Evolutionary conservation across 2,888 invertebrate genomes (phyloP).

Genomic region (Cataglyphis albicans): DNA sequence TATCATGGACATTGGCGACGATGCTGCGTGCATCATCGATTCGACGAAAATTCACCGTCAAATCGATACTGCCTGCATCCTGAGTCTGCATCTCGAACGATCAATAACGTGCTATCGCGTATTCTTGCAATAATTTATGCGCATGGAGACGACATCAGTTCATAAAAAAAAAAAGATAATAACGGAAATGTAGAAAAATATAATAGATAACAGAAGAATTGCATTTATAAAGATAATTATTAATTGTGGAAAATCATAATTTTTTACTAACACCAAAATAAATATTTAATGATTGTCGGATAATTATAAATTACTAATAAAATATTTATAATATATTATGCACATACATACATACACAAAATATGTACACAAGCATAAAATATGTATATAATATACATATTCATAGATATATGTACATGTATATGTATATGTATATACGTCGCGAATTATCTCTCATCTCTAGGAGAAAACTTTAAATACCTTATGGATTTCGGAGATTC

Average conservation of each 20-base stretch:
- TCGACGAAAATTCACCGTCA: slow-evolving; percentile 51
- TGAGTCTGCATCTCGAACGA: slow-evolving; percentile 38
- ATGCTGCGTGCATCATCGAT: slow-evolving; percentile 24
- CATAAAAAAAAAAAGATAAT: background rate
- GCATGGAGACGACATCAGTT: slow-evolving; percentile 18
- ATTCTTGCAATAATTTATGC: slow-evolving; percentile 52
- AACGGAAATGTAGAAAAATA: background rate
- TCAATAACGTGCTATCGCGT: slow-evolving; percentile 48
- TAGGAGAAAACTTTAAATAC: background rate
- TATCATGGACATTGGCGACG: slow-evolving; percentile 14
- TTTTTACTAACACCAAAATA: background rate
- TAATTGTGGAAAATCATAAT: slow-evolving; percentile 41
- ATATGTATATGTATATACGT: too few species aligned
- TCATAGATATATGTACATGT: too few species aligned
- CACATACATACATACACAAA: background rate
- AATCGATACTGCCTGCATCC: slow-evolving; percentile 22
- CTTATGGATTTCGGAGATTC: background rate
- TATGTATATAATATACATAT: background rate
- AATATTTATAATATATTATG: background rate
- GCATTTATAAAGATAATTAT: background rate
- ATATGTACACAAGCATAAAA: too few species aligned
- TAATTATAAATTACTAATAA: background rate
- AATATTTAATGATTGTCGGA: background rate
- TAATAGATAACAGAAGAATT: background rate
- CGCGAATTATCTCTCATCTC: background rate